Conservation (phyloP, 1,140 invertebrate genomes). For the Cephus cinctus region DNA sequence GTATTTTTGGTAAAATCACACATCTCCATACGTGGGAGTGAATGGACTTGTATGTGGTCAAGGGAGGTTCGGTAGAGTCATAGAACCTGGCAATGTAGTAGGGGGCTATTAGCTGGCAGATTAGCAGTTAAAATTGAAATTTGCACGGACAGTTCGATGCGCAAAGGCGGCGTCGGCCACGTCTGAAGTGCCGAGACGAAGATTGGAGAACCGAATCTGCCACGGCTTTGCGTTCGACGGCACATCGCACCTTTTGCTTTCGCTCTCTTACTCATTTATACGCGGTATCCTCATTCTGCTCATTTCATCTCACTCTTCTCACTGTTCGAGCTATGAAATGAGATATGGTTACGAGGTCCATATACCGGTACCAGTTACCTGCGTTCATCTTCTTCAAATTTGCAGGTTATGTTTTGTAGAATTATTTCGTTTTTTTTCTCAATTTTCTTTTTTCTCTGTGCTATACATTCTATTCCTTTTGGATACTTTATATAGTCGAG, state of each 20-base stretch:
- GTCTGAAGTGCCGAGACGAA: slow-evolving; percentile 35
- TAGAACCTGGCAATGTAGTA: too few relatives aligned
- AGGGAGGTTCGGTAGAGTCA: slow-evolving; percentile 9
- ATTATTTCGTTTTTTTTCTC: too few relatives aligned
- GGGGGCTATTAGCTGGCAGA: slow-evolving; percentile 54
- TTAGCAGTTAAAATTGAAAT: slow-evolving; percentile 59
- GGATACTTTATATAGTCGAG: too few relatives aligned
- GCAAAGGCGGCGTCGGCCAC: slow-evolving; percentile 32
- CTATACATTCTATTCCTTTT: too few relatives aligned
- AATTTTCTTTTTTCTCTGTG: too few relatives aligned
- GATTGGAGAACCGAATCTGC: slow-evolving; percentile 54
- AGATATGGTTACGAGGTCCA: slow-evolving; percentile 45
- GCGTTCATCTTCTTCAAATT: slow-evolving; percentile 34
- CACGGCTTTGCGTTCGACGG: slow-evolving; percentile 47
- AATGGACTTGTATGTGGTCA: slow-evolving; percentile 1
- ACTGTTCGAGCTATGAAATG: slow-evolving; percentile 53
- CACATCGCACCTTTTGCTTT: not conserved
- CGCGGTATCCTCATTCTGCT: slow-evolving; percentile 2
- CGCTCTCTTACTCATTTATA: slow-evolving; percentile 13
- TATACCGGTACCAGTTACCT: too few relatives aligned
- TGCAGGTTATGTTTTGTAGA: slow-evolving; percentile 55
- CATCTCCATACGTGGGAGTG: not conserved
- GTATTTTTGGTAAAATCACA: too few relatives aligned
- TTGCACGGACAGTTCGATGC: slow-evolving; percentile 56
- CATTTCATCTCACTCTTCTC: too few relatives aligned